Evolutionary conservation across 2,888 invertebrate genomes (phyloP).

Genomic region (Plagodis dolabraria): DNA sequence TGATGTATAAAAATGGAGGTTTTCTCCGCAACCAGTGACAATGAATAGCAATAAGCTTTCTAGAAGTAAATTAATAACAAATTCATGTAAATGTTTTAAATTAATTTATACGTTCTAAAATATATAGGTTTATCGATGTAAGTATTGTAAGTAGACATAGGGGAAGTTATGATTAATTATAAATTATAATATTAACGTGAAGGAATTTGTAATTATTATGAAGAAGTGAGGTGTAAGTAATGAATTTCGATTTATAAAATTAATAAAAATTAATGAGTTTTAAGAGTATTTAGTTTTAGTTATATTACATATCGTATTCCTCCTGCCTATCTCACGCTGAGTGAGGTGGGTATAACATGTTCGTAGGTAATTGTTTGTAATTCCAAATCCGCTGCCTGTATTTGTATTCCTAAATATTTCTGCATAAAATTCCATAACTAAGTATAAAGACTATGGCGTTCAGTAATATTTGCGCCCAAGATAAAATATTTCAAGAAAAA

Average conservation of each 20-base stretch:
- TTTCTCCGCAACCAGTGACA: conserved; percentile 43
- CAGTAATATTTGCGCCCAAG: too few species aligned
- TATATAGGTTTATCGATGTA: conserved; percentile 67
- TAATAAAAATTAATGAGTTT: conserved; percentile 84
- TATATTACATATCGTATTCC: too few species aligned
- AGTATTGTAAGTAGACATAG: conserved; percentile 71
- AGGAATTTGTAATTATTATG: conserved; percentile 82
- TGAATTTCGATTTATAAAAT: conserved; percentile 84
- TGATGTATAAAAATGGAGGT: conserved; percentile 36
- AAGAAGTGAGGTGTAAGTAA: conserved; percentile 79
- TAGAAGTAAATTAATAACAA: conserved; percentile 52
- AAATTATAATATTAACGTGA: conserved; percentile 75
- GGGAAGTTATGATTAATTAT: conserved; percentile 71
- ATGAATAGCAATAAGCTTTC: conserved; percentile 74
- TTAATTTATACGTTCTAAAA: conserved; percentile 71
- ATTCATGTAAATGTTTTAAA: conserved; percentile 68
- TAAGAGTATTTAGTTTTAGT: conserved; percentile 46
- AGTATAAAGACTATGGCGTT: too few species aligned
- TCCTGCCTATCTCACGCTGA: too few species aligned
- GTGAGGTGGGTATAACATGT: too few species aligned
- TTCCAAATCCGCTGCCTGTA: too few species aligned
- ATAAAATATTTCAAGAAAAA: too few species aligned
- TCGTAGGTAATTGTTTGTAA: too few species aligned
- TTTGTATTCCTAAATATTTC: too few species aligned
- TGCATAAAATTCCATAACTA: too few species aligned